phyloP scores from a whole-genome alignment of 2,113 vertebrate genomes.

The Coregonus clupeaformis region DNA sequence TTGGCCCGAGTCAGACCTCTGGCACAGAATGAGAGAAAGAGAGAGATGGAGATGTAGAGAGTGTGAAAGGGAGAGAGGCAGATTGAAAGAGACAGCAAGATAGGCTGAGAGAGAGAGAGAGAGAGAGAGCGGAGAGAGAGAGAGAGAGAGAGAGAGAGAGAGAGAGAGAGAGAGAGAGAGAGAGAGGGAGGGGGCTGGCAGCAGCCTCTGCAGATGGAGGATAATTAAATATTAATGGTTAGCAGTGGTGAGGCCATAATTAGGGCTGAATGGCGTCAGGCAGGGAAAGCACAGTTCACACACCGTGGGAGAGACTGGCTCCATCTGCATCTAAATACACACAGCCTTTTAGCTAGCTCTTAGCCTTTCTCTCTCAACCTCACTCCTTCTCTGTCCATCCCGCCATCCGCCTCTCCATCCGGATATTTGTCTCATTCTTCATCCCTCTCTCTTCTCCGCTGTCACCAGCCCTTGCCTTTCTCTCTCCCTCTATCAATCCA shows the following conservation, averaged over 20 bases:
- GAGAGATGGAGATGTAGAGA: neutral
- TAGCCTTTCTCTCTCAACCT: neutral
- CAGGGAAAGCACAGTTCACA: constrained; percentile 13
- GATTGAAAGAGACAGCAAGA: too few relatives aligned
- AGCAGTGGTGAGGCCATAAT: constrained; percentile 56
- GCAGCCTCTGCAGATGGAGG: constrained; percentile 60
- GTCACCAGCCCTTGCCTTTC: constrained; percentile 32
- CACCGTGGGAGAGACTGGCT: constrained; percentile 25
- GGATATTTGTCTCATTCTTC: neutral
- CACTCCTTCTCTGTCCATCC: neutral
- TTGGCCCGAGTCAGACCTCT: neutral
- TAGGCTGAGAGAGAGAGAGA: neutral
- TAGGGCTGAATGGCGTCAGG: constrained; percentile 39
- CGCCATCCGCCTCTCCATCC: neutral
- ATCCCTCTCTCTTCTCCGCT: neutral
- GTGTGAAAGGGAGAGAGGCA: too few relatives aligned
- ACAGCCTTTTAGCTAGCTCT: neutral
- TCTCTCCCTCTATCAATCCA: constrained; percentile 12
- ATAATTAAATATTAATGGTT: constrained; percentile 67
- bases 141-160: neutral
- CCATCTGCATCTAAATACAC: neutral
- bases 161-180: constrained; percentile 7
- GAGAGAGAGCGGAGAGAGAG: neutral
- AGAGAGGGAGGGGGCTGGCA: constrained; percentile 24
- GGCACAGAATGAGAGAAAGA: constrained; percentile 18